Base-by-base conservation (phyloP, 2,113 vertebrate species). In the Polypterus bichir region DNA sequence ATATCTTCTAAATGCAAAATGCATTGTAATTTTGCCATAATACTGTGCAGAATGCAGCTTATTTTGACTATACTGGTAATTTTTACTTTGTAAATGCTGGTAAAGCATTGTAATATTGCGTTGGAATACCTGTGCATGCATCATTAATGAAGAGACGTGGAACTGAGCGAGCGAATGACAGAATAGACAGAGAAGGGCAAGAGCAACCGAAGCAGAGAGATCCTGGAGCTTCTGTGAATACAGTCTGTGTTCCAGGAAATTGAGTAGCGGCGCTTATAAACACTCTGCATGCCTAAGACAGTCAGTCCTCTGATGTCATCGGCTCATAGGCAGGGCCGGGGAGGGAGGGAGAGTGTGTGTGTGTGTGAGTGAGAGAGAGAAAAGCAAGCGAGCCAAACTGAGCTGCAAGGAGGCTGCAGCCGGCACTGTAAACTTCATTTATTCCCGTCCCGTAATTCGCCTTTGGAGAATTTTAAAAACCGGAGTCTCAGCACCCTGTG, bases 211-310 rank as follows among this genome's bases (percentile, higher is more conserved):
- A 46, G 46, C 48, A 59, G 62, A 55, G 56, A 55, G 57, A 63
- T 61, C 62, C 66, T 60, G 60, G 66, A 69, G 64, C 65, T 72
- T 70, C 73, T 74, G 70, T 67, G 71, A 71, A 71, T 67, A 62
- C 62, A 62, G 59, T 68, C 62, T 11, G 64, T 59, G 65, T 70
- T 72, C 70, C 74, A 74, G 74, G 70, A 75, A 68, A 59, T 62
- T 64, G 65, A 70, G 62, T 75, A 74, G 68, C 71, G 70, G 71
- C 71, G 69, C 73, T 58, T 77, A 79, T 71, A 82, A 78, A 81
- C 77, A 79, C 72, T 81, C 77, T 60, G 78, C 79, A 76, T 81
- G 83, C 81, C 80, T 76, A 76, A 83, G 77, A 81, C 79, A 74
- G 76, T 27, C 27, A 27, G 27, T 75, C 72, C 76, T 85, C 73